phyloP scores from a whole-genome alignment of 2,113 vertebrate genomes.

The Hoplias malabaricus region DNA sequence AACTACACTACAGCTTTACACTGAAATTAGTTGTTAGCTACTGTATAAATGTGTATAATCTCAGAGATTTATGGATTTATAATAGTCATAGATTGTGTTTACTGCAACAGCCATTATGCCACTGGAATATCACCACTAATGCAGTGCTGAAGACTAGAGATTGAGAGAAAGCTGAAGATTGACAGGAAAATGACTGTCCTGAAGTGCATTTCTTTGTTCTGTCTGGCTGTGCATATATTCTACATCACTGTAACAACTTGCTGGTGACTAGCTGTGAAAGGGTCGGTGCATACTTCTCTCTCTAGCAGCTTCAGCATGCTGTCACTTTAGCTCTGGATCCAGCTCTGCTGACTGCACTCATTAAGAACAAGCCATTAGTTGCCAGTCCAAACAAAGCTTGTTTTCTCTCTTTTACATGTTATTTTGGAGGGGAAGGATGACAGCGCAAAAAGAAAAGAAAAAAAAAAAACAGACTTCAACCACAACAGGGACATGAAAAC shows the following conservation, averaged over 20 bases:
- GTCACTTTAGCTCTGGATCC: constrained; percentile 65
- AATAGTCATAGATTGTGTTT: constrained; percentile 37
- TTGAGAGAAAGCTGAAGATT: constrained; percentile 64
- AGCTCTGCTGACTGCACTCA: constrained; percentile 59
- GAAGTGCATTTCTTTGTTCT: constrained; percentile 57
- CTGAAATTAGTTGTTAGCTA: too few relatives aligned
- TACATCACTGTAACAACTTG: constrained; percentile 52
- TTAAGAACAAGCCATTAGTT: constrained; percentile 67
- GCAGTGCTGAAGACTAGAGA: constrained; percentile 39
- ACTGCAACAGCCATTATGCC: constrained; percentile 42
- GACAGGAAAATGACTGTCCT: constrained; percentile 50
- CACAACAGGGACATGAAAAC: neutral
- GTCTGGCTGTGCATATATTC: constrained; percentile 53
- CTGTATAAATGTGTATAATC: too few relatives aligned
- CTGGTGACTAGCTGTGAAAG: constrained; percentile 42
- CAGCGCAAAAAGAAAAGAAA: constrained; percentile 33
- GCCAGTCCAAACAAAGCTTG: constrained; percentile 56
- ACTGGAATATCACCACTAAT: constrained; percentile 53
- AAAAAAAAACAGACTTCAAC: neutral
- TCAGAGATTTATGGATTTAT: constrained; percentile 52
- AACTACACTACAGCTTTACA: too few relatives aligned
- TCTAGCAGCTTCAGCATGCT: constrained; percentile 56
- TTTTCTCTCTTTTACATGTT: constrained; percentile 59
- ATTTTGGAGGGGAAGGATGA: constrained; percentile 35
- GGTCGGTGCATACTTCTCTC: constrained; percentile 43